Base-by-base conservation (phyloP, 2,888 invertebrate genomes). In the Ophioninae sp. region DNA sequence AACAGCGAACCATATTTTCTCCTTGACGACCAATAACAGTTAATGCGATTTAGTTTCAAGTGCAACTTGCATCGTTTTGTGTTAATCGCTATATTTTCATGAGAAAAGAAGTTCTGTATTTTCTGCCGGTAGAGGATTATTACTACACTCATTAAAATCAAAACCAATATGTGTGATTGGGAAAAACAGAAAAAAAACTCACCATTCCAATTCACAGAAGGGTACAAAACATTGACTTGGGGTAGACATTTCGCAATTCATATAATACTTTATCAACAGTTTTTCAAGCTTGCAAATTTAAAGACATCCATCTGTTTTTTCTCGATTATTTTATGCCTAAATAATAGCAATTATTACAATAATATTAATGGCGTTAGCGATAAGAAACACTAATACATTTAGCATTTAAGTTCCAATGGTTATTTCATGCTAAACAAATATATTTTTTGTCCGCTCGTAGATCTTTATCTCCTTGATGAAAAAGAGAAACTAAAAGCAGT, bases 331-430 rank as follows among this genome's bases (percentile, higher is more conserved):
- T 77, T 77, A 79, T 82, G 79, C 75, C 79, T 82, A 75, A 79
- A 74, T 78, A 75, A 72, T 79, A 79, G 74, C 74, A 61, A 61
- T 65, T 41, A 44, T 75, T 75, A 82, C 21, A 79, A 65, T 82
- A 79, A 82, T 69, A 64, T 78, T 78, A 82, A 78, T 68, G 44
- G 67, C 61, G 41, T 39, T 75, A 77, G 74, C 59, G 44, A 57
- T 82, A 73, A 73, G 59, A 21, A 56, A 50, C 62, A 73, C 44
- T 74, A 61, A 81, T 73, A 65, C 56, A 61, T 21, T 50, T 73
- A 77, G 81, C 78, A 30, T 17, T 64, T 65, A 82, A 75, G 37
- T 75, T 62, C 57, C 74, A 69, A 74, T 56, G 64, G 13, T 75
- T 23, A 79, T 75, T 79, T 50, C 21, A 68, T 61, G 50, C n/a